Percentiles rank a stretch among this genome's conserved stretches.
Conservation (phyloP, 1,140 invertebrate species). For the Scaptomyza pallida region DNA sequence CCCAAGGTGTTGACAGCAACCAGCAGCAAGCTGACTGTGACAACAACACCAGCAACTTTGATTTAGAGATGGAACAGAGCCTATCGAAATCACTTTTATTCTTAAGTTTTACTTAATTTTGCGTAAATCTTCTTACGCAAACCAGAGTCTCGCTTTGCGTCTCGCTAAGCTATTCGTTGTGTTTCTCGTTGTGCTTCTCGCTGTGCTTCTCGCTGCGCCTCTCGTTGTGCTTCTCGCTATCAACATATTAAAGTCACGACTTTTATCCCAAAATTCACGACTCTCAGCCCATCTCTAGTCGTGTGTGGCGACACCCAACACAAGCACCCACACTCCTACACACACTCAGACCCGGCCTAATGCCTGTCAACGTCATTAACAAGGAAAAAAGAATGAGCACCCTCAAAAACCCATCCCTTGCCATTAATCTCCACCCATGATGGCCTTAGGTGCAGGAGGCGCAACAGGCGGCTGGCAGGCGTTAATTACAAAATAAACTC, state of each 20-base stretch:
- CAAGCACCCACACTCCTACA: too few relatives aligned
- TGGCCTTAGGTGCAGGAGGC: conserved; percentile 60
- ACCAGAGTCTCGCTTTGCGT: too few relatives aligned
- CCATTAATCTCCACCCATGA: background rate
- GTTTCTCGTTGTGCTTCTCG: background rate
- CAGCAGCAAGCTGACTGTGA: background rate
- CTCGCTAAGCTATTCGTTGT: background rate
- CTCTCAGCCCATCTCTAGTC: conserved; percentile 6
- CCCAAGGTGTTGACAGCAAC: conserved; percentile 21
- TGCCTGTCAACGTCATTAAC: conserved; percentile 82
- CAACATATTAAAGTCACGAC: background rate
- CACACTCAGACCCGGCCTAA: conserved; percentile 17
- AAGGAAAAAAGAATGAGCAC: conserved; percentile 51
- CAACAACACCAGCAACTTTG: conserved; percentile 8
- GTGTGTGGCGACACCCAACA: conserved; percentile 22
- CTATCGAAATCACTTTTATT: background rate
- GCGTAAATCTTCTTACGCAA: too few relatives aligned
- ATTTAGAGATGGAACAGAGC: background rate
- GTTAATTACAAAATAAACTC: conserved; percentile 84
- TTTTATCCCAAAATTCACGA: background rate
- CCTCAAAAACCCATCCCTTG: background rate
- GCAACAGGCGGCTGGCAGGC: conserved; percentile 78
- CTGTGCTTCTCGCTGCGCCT: background rate
- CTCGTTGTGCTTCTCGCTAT: background rate
- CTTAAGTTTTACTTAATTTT: too few relatives aligned